Base-by-base conservation (phyloP, 30 jellyfish, hydroid and myxozoan species). In the Aurelia coerulea region DNA sequence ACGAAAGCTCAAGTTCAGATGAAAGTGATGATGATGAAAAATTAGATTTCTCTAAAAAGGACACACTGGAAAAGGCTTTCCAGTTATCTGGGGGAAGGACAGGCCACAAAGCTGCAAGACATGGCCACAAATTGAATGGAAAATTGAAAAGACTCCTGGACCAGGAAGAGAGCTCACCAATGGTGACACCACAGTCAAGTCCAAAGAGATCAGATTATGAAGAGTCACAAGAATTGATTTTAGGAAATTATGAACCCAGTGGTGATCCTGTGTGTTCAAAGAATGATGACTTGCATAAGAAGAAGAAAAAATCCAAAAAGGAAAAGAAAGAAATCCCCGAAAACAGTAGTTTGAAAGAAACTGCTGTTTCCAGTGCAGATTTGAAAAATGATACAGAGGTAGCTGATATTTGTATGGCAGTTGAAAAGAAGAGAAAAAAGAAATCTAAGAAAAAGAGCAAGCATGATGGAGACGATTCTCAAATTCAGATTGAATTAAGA, bases 21-120 rank as follows among this genome's bases (percentile, higher is more conserved):
- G 91, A 90, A 34, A 74, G 62, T 15, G 70, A 53, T 9, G 88
- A 81, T 62, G 82, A 66, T 6, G 78, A 62, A 3, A 53, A 53
- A 13, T 60, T 60, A 34, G 96, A 87, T 58, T 81, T 77, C 18
- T 93, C 92, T 12, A 81, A 73, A 4, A 82, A 66, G 62, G 97
- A 92, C 62, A 81, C 97, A 10, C 96, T 95, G 39, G 97, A 95
- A 33, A 80, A 86, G 62, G 96, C 90, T 17, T 95, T 82, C 63
- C 71, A 79, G 62, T 34, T 74, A 68, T 84, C 99, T 3, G 96
- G 96, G 4, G 99, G 99, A 1, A 76, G 91, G 49, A 95, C 99
- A 2, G 99, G 94, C 19, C 99, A 95, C 46, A 90, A 90, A 73
- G 99, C 97, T 10, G 99, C 99, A 10, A 83, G 99, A 16, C 99